These are phyloP conservation scores for Crossocerus cetratus DNA, from an alignment of 2,888 invertebrate genomes.

Conservation along the genomic window DNA sequence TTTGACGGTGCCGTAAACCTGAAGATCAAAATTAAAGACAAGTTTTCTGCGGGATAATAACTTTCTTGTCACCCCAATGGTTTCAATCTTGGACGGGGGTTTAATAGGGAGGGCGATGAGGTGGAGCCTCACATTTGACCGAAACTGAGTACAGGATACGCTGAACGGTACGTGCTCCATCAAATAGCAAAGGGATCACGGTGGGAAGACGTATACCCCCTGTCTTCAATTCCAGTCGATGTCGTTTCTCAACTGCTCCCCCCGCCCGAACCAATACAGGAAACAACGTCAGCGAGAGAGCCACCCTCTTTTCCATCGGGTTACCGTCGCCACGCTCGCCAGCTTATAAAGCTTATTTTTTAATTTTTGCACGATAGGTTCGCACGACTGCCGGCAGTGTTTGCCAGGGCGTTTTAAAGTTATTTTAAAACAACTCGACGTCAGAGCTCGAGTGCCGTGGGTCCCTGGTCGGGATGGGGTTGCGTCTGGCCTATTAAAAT, in stretches of 20 bases:
- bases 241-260: slow-evolving; percentile 31
- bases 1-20: not conserved
- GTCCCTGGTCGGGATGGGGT: slow-evolving; percentile 15
- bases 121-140: slow-evolving; percentile 4
- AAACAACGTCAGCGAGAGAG: slow-evolving; percentile 9
- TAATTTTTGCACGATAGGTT: slow-evolving; percentile 64
- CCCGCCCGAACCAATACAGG: not conserved
- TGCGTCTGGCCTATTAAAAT: slow-evolving; percentile 35
- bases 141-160: slow-evolving; percentile 12
- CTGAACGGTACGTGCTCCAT: slow-evolving; percentile 30
- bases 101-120: not conserved
- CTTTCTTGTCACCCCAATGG: too few relatives aligned
- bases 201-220: slow-evolving; percentile 13
- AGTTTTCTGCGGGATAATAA: not conserved
- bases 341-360: slow-evolving; percentile 62
- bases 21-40: not conserved
- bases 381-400: slow-evolving; percentile 57
- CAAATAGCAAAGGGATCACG: slow-evolving; percentile 28
- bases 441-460: slow-evolving; percentile 17
- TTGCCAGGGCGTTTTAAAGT: slow-evolving; percentile 65
- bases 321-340: slow-evolving; percentile 35
- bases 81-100: not conserved
- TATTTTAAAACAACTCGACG: slow-evolving; percentile 66
- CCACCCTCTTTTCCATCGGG: slow-evolving; percentile 37
- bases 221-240: slow-evolving; percentile 38